Evolutionary conservation across 2,797 vertebrate species (phyloP).

Genomic region (Epinephelus awoara): DNA sequence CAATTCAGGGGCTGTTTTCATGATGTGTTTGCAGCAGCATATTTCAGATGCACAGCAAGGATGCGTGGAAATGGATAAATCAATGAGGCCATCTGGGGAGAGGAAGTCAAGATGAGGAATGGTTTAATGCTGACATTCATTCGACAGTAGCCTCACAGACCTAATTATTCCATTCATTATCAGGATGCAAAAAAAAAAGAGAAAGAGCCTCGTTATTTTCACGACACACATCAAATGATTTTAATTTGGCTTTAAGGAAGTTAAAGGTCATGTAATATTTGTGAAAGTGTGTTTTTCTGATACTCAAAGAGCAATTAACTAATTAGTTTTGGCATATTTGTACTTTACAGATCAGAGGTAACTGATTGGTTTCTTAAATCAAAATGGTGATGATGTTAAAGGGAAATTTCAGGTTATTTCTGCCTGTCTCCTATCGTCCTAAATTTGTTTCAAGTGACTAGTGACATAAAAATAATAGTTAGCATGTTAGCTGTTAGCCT

Average conservation of each 20-base stretch:
- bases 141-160: constrained; percentile 72
- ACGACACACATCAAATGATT: constrained; percentile 56
- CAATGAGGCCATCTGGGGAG: constrained; percentile 77
- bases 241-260: constrained; percentile 43
- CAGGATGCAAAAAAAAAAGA: constrained; percentile 25
- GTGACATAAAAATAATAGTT: no score
- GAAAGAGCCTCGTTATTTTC: constrained; percentile 54
- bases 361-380: background rate
- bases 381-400: no score
- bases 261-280: constrained; percentile 29
- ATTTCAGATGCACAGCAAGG: constrained; percentile 74
- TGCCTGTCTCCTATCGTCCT: no score
- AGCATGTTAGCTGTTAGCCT: no score
- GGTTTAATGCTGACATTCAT: constrained; percentile 65
- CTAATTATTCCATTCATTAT: constrained; percentile 79
- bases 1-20: constrained; percentile 31
- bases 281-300: background rate
- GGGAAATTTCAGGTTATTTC: no score
- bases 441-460: no score
- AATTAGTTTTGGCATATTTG: background rate
- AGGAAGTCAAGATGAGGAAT: constrained; percentile 76
- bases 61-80: constrained; percentile 78
- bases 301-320: constrained; percentile 2
- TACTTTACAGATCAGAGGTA: constrained; percentile 8
- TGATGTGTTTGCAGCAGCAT: constrained; percentile 63